Evolutionary conservation across 2,113 vertebrate species (phyloP).

Genomic region (Sinocyclocheilus rhinocerous): DNA sequence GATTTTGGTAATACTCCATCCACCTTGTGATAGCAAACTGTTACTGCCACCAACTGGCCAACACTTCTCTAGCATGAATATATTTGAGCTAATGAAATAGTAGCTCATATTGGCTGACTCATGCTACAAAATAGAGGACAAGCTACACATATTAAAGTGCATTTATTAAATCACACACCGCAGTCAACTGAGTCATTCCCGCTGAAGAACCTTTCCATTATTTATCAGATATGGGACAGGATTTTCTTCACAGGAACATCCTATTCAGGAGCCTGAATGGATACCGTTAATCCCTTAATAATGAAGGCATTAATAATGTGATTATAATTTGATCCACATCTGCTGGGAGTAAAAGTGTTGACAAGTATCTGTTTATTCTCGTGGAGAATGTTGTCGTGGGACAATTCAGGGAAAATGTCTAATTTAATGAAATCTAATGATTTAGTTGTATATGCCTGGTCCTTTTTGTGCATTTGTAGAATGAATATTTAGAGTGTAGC

Average conservation of each 20-base stretch:
- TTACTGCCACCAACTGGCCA: constrained; percentile 24
- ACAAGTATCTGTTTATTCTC: not conserved
- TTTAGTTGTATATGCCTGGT: not conserved
- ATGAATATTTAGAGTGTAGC: not conserved
- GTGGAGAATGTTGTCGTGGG: not conserved
- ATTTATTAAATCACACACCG: not conserved
- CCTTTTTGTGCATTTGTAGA: not conserved
- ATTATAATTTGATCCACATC: constrained; percentile 19
- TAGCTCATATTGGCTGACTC: constrained; percentile 1
- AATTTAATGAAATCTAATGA: not conserved
- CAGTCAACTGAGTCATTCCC: not conserved
- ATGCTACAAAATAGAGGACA: not conserved
- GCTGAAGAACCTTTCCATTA: not conserved
- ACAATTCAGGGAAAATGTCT: not conserved
- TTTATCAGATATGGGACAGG: not conserved
- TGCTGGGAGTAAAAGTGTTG: not conserved
- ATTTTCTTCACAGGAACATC: not conserved
- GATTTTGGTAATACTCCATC: not conserved
- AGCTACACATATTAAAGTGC: not conserved
- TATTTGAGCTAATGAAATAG: not conserved
- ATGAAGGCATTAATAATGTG: not conserved
- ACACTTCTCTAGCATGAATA: not conserved
- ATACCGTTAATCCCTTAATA: constrained; percentile 1
- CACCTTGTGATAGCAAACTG: not conserved
- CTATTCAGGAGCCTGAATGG: not conserved